Base-by-base conservation (phyloP, 2,888 invertebrate genomes). In the Mimumesa dahlbomi region DNA sequence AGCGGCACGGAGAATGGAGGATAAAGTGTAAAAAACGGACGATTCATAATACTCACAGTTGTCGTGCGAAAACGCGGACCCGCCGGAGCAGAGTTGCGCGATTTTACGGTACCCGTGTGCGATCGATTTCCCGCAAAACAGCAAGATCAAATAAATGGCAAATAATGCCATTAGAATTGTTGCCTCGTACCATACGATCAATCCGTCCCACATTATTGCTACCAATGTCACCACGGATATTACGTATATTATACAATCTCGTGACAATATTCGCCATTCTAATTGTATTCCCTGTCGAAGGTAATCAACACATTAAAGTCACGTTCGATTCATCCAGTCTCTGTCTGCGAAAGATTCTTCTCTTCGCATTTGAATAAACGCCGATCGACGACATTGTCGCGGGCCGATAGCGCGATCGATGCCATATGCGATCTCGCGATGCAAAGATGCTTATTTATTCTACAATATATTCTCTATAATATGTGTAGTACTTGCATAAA, bases 161-260 rank as follows among this genome's bases (percentile, higher is more conserved):
- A 97, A 95, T n/a, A 96, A 90, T 0, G 93, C 86, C 75, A 95
- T 92, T 69, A 97, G 92, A 0, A 94, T 89, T 43, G 93, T 82
- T 0, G 95, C 94, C 88, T 97, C 97, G 82, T 92, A 94, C 94
- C 96, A 97, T 68, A 92, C 93, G 22, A 98, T 92, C 59, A 90
- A 89, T 1, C 94, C 94, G 80, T 97, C 97, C 93, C 94, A 94
- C 22, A 96, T 94, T 48, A 97, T 92, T 0, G 90, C 81, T 0
- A 96, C 93, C 21, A 97, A 89, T 1, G 94, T 91, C 6, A 92
- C 88, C 0, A 97, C 94, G 45, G 95, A 94, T 19, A 94, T 85
- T 70, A 94, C 91, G 86, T 97, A 97, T 59, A 96, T 94, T 5
- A 93, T 82, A 43, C 94, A 94, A 83, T 97, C 97, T 68, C 97